phyloP scores from a whole-genome alignment of 2,888 invertebrate species.

The Tiphia femorata region DNA sequence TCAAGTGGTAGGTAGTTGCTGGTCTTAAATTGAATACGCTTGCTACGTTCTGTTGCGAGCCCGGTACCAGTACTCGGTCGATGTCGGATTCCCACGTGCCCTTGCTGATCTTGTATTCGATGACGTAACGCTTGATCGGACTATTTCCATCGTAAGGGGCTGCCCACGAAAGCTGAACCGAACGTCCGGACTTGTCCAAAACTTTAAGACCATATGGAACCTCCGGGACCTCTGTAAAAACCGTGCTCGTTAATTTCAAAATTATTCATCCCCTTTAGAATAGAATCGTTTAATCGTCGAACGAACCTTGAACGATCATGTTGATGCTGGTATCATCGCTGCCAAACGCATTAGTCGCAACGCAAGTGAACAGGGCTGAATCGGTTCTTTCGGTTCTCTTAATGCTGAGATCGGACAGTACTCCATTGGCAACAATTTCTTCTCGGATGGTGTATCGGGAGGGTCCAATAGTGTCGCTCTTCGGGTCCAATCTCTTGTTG shows the following conservation, averaged over 20 bases:
- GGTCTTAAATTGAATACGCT: constrained; percentile 90
- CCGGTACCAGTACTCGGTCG: constrained; percentile 90
- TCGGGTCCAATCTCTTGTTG: constrained; percentile 90
- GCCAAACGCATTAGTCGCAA: constrained; percentile 93
- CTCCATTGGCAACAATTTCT: constrained; percentile 89
- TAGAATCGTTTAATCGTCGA: background rate
- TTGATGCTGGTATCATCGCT: constrained; percentile 96
- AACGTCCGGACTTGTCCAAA: constrained; percentile 90
- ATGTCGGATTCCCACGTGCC: constrained; percentile 87
- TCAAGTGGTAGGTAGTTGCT: constrained; percentile 92
- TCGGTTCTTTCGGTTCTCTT: constrained; percentile 90
- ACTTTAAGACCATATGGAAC: constrained; percentile 90
- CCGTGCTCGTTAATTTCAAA: background rate
- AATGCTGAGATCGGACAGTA: constrained; percentile 89
- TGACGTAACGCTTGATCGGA: constrained; percentile 88
- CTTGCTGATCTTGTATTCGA: constrained; percentile 91
- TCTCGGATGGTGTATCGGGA: constrained; percentile 88
- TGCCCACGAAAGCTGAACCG: constrained; percentile 92
- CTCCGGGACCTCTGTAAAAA: constrained; percentile 82
- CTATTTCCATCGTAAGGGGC: constrained; percentile 94
- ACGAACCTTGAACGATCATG: constrained; percentile 89
- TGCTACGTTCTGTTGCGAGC: constrained; percentile 85
- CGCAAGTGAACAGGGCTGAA: constrained; percentile 91
- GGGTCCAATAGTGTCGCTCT: no score
- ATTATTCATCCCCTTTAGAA: background rate